Conservation (phyloP, 2,113 vertebrate genomes). For the Egretta garzetta region DNA sequence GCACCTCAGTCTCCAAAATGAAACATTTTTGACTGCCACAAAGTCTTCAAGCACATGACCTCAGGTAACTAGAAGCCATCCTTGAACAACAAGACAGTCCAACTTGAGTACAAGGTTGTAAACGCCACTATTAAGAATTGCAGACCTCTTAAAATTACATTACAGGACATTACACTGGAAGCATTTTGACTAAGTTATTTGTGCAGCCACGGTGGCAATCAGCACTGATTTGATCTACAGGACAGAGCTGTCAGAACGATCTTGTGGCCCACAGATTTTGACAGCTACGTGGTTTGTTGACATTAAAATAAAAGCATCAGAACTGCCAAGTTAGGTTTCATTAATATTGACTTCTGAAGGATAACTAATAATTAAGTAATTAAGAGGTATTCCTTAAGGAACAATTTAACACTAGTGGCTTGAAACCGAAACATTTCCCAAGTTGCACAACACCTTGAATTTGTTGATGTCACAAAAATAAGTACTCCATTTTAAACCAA, state of each 20-base stretch:
- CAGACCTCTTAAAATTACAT: not conserved
- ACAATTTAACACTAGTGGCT: not conserved
- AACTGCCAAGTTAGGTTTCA: not conserved
- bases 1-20: not conserved
- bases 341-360: not conserved
- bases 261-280: not conserved
- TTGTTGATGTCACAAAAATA: not conserved
- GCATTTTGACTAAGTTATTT: not conserved
- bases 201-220: not conserved
- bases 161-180: not conserved
- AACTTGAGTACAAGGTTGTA: not conserved
- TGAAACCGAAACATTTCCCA: not conserved
- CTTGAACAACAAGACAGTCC: not conserved
- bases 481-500: not conserved
- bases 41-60: not conserved
- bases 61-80: not conserved
- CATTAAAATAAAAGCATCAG: not conserved
- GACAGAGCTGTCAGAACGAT: not conserved
- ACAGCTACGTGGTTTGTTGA: not conserved
- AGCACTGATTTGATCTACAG: not conserved
- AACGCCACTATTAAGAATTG: not conserved
- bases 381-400: conserved; percentile 12
- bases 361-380: conserved; percentile 46
- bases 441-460: conserved; percentile 4
- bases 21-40: not conserved